Evolutionary conservation across 30 jellyfish, hydroid and myxozoan species (phyloP).

Genomic region (Clytia hemisphaerica): DNA sequence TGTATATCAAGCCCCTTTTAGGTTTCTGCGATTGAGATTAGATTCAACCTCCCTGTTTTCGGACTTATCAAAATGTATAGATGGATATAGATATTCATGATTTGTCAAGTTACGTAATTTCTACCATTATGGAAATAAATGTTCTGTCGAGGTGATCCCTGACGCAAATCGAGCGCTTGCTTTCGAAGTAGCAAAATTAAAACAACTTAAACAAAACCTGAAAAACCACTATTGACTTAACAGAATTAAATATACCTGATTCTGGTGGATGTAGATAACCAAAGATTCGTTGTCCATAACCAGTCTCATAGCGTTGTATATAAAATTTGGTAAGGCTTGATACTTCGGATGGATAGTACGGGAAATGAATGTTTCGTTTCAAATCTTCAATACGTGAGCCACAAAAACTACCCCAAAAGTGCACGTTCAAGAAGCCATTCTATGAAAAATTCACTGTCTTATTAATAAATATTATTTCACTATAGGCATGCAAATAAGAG

Average conservation of each 20-base stretch:
- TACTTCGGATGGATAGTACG: conserved; percentile 60
- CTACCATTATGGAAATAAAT: too few species aligned
- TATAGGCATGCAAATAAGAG: too few species aligned
- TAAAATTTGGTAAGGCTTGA: conserved; percentile 33
- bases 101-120: too few species aligned
- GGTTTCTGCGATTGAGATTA: not conserved
- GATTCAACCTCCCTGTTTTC: too few species aligned
- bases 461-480: too few species aligned
- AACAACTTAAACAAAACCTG: not conserved
- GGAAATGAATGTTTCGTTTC: conserved; percentile 68
- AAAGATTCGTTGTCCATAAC: conserved; percentile 78
- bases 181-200: too few species aligned
- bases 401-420: conserved; percentile 92
- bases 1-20: too few species aligned
- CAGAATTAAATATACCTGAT: conserved; percentile 55
- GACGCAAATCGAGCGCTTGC: too few species aligned
- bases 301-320: conserved; percentile 39
- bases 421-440: conserved; percentile 82
- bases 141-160: too few species aligned
- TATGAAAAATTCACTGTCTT: too few species aligned
- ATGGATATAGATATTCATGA: not conserved
- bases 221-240: not conserved
- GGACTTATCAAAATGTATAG: not conserved
- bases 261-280: conserved; percentile 91
- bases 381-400: conserved; percentile 71